A percentile compares a stretch with the other conserved stretches of the same genome.
Conservation (phyloP, 2,113 vertebrate genomes). For the Elaphurus davidianus region DNA sequence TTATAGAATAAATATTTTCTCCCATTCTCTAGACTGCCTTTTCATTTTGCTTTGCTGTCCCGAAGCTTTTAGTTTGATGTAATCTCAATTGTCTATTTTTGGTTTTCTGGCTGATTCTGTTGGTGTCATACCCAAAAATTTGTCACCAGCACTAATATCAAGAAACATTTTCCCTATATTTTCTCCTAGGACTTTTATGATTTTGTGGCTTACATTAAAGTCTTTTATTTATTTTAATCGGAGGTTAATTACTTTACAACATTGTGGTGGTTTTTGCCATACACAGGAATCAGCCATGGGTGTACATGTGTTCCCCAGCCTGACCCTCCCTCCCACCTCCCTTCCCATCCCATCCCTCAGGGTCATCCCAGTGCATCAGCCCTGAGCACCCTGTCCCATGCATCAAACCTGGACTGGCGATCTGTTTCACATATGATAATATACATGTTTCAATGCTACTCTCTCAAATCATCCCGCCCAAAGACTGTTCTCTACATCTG, state of each 20-base stretch:
- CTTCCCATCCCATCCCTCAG: neutral
- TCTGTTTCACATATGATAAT: neutral
- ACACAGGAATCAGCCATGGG: neutral
- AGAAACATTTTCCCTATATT: neutral
- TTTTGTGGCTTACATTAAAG: neutral
- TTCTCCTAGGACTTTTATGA: neutral
- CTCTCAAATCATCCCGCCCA: neutral
- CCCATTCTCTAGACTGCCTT: neutral
- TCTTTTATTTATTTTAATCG: neutral
- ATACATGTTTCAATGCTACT: neutral
- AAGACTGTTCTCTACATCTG: neutral
- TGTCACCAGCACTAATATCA: neutral
- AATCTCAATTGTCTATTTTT: neutral
- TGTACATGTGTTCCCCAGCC: neutral
- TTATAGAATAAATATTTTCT: neutral
- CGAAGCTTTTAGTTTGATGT: neutral
- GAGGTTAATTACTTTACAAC: neutral
- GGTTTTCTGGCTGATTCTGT: neutral
- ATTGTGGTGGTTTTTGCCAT: neutral
- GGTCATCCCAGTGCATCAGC: neutral
- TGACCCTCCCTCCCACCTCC: neutral
- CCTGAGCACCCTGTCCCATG: neutral
- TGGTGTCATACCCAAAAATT: neutral
- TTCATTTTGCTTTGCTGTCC: neutral
- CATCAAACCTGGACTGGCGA: rapidly evolving